Evolutionary conservation across 2,113 vertebrate genomes (phyloP).

Genomic region (Anolis sagrei): DNA sequence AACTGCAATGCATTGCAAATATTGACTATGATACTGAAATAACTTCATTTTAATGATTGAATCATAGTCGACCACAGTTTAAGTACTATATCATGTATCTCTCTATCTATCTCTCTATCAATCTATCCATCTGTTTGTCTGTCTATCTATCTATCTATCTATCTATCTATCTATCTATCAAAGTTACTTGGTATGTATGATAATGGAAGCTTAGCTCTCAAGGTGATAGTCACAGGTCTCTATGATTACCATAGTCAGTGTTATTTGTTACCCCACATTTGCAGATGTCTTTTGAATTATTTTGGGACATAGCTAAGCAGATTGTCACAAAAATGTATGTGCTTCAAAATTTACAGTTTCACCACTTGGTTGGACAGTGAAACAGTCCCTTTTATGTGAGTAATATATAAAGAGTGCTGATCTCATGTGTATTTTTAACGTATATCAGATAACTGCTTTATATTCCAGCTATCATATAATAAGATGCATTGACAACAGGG

Average conservation of each 20-base stretch:
- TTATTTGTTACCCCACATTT: background rate
- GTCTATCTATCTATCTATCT: no score
- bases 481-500: conserved; percentile 17
- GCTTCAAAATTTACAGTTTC: background rate
- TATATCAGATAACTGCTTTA: conserved; percentile 35
- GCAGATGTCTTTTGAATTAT: background rate
- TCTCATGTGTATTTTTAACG: background rate
- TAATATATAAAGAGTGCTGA: background rate
- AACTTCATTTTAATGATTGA: no score
- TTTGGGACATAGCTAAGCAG: background rate
- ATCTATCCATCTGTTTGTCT: no score
- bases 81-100: no score
- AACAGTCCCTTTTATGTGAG: background rate
- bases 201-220: background rate
- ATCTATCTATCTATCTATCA: no score
- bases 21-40: no score
- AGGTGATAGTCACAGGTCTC: background rate
- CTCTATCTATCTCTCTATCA: no score
- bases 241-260: background rate
- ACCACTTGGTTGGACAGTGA: background rate
- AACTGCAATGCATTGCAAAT: no score
- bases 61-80: no score
- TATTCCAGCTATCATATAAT: background rate
- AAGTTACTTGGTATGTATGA: background rate
- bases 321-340: background rate